phyloP scores from a whole-genome alignment of 2,113 vertebrate genomes.

The Podiceps cristatus region DNA sequence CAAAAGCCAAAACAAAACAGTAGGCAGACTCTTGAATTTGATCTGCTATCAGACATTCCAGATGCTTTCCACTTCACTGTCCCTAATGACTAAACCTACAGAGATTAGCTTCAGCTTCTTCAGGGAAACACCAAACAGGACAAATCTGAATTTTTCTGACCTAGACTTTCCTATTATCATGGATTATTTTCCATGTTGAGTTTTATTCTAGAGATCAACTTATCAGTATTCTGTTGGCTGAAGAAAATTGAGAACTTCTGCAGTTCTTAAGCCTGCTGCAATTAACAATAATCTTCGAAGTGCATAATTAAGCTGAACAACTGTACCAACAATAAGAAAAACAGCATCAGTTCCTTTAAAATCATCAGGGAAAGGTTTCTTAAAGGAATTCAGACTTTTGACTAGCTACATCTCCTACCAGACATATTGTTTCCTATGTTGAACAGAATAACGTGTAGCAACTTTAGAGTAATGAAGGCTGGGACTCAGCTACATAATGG shows the following conservation, averaged over 20 bases:
- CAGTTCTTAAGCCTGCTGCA: neutral
- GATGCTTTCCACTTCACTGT: neutral
- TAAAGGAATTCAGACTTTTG: neutral
- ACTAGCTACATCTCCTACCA: neutral
- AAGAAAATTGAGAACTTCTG: neutral
- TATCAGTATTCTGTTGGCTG: neutral
- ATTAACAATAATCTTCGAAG: neutral
- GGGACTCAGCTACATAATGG: neutral
- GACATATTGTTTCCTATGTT: neutral
- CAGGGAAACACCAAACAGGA: neutral
- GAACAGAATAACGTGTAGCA: rapidly evolving
- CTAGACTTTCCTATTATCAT: neutral
- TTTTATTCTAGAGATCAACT: neutral
- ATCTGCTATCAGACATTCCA: neutral
- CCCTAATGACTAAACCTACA: rapidly evolving
- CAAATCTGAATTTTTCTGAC: neutral
- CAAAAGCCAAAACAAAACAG: too few species aligned
- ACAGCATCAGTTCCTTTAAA: neutral
- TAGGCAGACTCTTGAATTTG: neutral
- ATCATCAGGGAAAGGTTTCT: neutral
- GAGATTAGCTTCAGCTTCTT: neutral
- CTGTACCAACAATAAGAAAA: neutral
- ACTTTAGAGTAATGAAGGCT: neutral
- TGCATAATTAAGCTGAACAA: neutral
- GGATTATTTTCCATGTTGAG: neutral